Percentiles rank a stretch among this genome's conserved stretches.
Evolutionary conservation across 35 echinoderm and acorn worm species (phyloP).

Genomic region (Strongylocentrotus purpuratus): DNA sequence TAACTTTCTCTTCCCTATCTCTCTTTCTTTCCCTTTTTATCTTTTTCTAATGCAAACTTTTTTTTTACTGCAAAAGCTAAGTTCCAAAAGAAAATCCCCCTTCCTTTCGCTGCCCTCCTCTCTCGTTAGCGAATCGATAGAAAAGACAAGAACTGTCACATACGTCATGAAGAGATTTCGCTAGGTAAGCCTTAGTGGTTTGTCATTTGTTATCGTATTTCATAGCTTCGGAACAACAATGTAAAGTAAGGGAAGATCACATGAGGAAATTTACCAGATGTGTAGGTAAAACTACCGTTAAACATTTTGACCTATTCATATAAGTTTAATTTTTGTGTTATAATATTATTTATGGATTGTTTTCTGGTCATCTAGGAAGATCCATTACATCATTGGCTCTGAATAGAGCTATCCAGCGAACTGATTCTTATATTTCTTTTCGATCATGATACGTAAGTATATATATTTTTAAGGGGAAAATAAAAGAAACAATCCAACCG

Average conservation of each 20-base stretch:
- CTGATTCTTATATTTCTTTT: too few species aligned
- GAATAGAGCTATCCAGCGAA: too few species aligned
- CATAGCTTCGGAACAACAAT: not conserved
- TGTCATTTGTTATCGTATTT: not conserved
- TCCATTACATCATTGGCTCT: too few species aligned
- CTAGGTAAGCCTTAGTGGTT: not conserved
- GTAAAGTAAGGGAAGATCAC: not conserved
- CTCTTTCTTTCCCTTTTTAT: not conserved
- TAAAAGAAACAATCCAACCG: too few species aligned
- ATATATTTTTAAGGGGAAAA: too few species aligned
- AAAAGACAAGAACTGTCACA: not conserved
- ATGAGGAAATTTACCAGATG: not conserved
- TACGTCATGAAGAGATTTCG: not conserved
- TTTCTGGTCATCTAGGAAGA: too few species aligned
- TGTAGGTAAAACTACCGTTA: not conserved
- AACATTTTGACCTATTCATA: too few species aligned
- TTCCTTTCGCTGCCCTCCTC: not conserved
- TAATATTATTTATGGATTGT: too few species aligned
- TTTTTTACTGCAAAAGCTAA: not conserved
- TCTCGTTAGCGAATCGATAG: not conserved
- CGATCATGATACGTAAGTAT: too few species aligned
- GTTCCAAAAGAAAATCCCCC: not conserved
- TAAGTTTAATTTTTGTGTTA: too few species aligned
- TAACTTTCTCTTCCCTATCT: not conserved
- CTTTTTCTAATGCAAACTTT: not conserved